These are phyloP conservation scores for Temnothorax nylanderi DNA, from an alignment of 1,140 invertebrate genomes.

Conservation along the genomic window DNA sequence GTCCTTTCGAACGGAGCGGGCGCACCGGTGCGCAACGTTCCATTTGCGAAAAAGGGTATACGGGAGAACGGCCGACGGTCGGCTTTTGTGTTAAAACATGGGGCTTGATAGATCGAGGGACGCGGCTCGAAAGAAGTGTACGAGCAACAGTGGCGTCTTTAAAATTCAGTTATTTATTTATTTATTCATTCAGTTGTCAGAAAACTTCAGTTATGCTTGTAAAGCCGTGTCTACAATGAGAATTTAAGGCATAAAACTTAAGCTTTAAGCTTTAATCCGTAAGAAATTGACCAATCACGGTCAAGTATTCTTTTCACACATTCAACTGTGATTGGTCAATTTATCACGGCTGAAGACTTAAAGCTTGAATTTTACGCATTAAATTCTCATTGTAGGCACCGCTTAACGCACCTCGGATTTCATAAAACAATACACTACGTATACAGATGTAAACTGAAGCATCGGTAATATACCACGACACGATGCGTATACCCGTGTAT, in stretches of 20 bases:
- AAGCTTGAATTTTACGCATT: no score
- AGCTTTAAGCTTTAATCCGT: no score
- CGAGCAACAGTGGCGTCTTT: not conserved
- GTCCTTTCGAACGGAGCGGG: not conserved
- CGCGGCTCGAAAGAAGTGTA: not conserved
- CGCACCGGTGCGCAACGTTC: not conserved
- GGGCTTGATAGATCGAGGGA: not conserved
- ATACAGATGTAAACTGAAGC: not conserved
- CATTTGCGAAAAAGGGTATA: not conserved
- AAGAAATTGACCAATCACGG: no score
- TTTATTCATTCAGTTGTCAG: not conserved
- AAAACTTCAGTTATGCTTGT: not conserved
- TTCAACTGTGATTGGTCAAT: no score
- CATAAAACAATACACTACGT: no score
- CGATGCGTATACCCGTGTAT: not conserved
- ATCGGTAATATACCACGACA: not conserved
- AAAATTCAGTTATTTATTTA: constrained; percentile 6
- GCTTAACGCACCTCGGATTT: not conserved
- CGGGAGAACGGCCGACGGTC: not conserved
- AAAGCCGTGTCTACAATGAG: no score
- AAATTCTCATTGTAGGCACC: no score
- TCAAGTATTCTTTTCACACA: no score
- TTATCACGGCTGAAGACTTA: no score
- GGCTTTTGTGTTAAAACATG: not conserved
- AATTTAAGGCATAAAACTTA: no score